Conservation (phyloP, 2,888 invertebrate species). For the Amphiduros pacificus region DNA sequence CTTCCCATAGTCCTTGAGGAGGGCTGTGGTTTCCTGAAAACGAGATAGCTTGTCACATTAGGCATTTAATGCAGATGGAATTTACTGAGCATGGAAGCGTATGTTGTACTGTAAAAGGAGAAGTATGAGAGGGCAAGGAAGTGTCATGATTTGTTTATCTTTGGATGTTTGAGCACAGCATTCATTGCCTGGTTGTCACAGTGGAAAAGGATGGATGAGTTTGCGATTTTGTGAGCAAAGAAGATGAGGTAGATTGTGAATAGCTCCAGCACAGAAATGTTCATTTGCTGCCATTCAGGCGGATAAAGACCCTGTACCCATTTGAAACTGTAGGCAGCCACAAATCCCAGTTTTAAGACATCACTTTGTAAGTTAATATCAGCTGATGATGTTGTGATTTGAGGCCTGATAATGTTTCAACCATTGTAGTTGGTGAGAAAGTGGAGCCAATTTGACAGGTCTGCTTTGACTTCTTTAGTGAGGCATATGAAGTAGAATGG, state of each 20-base stretch:
- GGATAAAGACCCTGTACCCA: background rate
- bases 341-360: background rate
- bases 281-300: background rate
- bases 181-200: background rate
- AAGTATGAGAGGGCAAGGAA: background rate
- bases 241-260: background rate
- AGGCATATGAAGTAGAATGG: background rate
- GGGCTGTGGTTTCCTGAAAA: background rate
- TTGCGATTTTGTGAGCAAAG: background rate
- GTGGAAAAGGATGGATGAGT: background rate
- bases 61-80: background rate
- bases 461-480: background rate
- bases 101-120: background rate
- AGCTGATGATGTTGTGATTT: background rate
- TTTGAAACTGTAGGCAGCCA: background rate
- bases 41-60: background rate
- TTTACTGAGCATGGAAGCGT: background rate
- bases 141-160: background rate
- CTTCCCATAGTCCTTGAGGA: background rate
- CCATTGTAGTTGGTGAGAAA: background rate
- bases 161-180: background rate
- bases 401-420: background rate
- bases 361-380: background rate
- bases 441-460: background rate
- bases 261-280: background rate